Evolutionary conservation across 2,113 vertebrate genomes (phyloP).

Genomic region (Syrmaticus mikado): DNA sequence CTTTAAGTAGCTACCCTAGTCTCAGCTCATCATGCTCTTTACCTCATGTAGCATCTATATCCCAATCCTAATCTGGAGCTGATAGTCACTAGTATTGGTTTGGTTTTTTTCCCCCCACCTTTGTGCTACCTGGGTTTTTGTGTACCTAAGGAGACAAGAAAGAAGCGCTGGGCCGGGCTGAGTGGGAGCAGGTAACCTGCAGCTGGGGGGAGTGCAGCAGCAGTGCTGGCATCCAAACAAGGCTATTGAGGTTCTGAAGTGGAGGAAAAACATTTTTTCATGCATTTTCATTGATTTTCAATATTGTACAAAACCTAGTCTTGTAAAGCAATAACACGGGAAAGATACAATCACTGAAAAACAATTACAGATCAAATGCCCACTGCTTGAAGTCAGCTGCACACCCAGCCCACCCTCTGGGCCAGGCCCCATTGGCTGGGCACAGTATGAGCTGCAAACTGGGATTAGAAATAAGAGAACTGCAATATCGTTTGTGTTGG

Average conservation of each 20-base stretch:
- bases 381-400: background rate
- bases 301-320: slow-evolving; percentile 43
- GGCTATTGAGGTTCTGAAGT: slow-evolving; percentile 52
- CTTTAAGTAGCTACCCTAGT: background rate
- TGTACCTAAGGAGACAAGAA: background rate
- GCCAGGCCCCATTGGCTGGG: background rate
- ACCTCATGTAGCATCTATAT: background rate
- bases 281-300: slow-evolving; percentile 74
- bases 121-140: background rate
- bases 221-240: slow-evolving; percentile 26
- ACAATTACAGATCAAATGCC: slow-evolving; percentile 38
- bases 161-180: background rate
- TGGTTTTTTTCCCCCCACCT: background rate
- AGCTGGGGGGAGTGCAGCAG: background rate
- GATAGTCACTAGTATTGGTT: background rate
- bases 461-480: background rate
- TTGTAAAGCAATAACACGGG: slow-evolving; percentile 52
- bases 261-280: slow-evolving; percentile 23
- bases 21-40: background rate
- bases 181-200: rapidly evolving
- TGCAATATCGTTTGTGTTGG: background rate
- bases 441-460: background rate
- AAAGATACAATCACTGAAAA: slow-evolving; percentile 55
- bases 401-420: background rate
- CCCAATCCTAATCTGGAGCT: background rate